These are phyloP conservation scores for Leptodactylus fallax DNA, from an alignment of 2,797 vertebrate species.

Conservation along the genomic window DNA sequence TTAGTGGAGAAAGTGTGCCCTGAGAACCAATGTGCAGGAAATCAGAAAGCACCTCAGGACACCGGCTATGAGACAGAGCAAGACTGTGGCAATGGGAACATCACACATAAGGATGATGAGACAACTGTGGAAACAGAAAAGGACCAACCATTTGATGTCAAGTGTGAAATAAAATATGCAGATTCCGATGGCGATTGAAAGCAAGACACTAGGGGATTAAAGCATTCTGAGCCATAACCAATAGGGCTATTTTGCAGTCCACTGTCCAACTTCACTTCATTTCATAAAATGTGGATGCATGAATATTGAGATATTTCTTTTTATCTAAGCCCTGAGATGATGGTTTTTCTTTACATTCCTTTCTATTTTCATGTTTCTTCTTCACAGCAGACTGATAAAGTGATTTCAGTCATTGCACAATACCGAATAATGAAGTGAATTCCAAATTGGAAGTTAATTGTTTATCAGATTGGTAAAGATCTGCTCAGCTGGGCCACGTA, in stretches of 20 bases:
- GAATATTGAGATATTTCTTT: not conserved
- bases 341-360: constrained; percentile 31
- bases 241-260: constrained; percentile 19
- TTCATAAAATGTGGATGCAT: constrained; percentile 22
- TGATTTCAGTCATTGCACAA: constrained; percentile 70
- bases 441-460: constrained; percentile 96
- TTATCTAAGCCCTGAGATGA: not conserved
- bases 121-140: constrained; percentile 70
- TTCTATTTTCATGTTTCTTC: not conserved
- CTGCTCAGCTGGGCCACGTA: constrained; percentile 84
- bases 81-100: constrained; percentile 84
- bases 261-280: constrained; percentile 28
- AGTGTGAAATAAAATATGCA: constrained; percentile 90
- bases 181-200: constrained; percentile 85
- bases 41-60: constrained; percentile 83
- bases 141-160: constrained; percentile 90
- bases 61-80: constrained; percentile 94
- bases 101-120: constrained; percentile 76
- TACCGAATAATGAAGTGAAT: constrained; percentile 81
- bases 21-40: constrained; percentile 83
- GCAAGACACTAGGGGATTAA: fast-evolving
- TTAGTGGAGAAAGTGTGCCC: constrained; percentile 80
- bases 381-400: constrained; percentile 41
- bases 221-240: constrained; percentile 47
- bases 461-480: constrained; percentile 99